These are phyloP conservation scores for Drosophila parabipectinata DNA, from an alignment of 1,140 invertebrate genomes.

Conservation along the genomic window DNA sequence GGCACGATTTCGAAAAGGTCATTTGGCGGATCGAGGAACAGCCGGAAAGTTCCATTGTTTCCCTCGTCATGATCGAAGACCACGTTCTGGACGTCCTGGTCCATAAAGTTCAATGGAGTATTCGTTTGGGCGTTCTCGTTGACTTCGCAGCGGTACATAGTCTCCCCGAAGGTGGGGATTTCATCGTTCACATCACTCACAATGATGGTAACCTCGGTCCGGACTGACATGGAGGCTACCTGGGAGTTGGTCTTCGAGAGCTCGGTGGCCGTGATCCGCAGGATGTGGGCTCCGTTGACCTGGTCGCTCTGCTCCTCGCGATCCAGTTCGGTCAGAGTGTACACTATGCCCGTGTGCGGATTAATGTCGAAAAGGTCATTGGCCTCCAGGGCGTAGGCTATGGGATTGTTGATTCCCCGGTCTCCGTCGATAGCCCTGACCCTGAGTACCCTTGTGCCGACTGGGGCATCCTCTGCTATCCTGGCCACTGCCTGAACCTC, in stretches of 20 bases:
- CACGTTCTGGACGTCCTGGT: constrained; percentile 91
- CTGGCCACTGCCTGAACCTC: constrained; percentile 93
- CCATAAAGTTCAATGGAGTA: constrained; percentile 94
- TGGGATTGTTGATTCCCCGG: constrained; percentile 94
- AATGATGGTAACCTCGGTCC: constrained; percentile 96
- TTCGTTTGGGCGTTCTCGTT: constrained; percentile 96
- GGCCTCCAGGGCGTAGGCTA: constrained; percentile 91
- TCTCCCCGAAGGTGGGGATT: constrained; percentile 92
- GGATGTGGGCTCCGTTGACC: constrained; percentile 93
- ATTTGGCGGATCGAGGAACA: constrained; percentile 91
- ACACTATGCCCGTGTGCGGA: constrained; percentile 90
- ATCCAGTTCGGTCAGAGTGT: constrained; percentile 90
- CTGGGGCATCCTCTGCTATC: constrained; percentile 92
- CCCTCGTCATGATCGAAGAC: constrained; percentile 97
- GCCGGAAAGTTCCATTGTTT: constrained; percentile 95
- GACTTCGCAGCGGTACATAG: constrained; percentile 93
- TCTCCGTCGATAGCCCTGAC: constrained; percentile 97
- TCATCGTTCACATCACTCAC: constrained; percentile 98
- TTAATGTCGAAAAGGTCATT: constrained; percentile 91
- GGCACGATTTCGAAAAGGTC: constrained; percentile 96
- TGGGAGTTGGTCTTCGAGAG: constrained; percentile 87
- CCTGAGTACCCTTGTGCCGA: constrained; percentile 92
- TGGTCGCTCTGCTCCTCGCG: constrained; percentile 91
- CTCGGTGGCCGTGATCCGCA: constrained; percentile 90
- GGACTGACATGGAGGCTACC: constrained; percentile 89